Conservation (phyloP, 2,888 invertebrate species). For the Lasioglossum pauxillum region DNA sequence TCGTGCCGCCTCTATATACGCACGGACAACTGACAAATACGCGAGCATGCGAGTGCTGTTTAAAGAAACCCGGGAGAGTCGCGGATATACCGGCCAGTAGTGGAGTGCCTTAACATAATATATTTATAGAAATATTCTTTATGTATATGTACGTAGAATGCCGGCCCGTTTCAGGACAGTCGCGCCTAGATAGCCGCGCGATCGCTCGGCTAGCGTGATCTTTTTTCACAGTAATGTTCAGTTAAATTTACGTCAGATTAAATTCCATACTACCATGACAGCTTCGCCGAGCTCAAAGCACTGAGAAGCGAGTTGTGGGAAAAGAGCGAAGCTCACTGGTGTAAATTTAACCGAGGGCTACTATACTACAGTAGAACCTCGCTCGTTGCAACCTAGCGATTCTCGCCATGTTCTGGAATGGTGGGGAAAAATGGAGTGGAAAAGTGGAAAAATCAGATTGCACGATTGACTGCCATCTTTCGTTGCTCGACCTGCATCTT, state of each 20-base stretch:
- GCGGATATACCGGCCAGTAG: conserved; percentile 80
- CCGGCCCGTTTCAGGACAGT: conserved; percentile 31
- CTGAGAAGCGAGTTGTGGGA: neutral
- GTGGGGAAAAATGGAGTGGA: neutral
- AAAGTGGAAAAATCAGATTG: neutral
- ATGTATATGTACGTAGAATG: conserved; percentile 63
- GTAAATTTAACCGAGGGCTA: neutral
- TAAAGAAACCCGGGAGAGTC: conserved; percentile 57
- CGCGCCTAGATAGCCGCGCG: neutral
- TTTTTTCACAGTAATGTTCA: neutral
- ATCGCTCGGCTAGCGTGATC: neutral
- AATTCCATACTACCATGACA: neutral
- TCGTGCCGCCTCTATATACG: conserved; percentile 19
- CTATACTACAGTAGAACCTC: neutral
- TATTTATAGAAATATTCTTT: conserved; percentile 72
- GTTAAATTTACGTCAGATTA: neutral
- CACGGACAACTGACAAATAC: neutral
- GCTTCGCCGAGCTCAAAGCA: neutral
- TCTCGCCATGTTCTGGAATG: neutral
- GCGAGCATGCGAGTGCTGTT: conserved; percentile 41
- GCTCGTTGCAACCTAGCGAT: neutral
- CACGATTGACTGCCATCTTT: neutral
- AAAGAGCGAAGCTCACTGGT: neutral
- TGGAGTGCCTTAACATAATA: conserved; percentile 79
- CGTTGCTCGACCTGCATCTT: neutral